Evolutionary conservation across 2,797 vertebrate genomes (phyloP).

Genomic region (Poeciliopsis presidionis): DNA sequence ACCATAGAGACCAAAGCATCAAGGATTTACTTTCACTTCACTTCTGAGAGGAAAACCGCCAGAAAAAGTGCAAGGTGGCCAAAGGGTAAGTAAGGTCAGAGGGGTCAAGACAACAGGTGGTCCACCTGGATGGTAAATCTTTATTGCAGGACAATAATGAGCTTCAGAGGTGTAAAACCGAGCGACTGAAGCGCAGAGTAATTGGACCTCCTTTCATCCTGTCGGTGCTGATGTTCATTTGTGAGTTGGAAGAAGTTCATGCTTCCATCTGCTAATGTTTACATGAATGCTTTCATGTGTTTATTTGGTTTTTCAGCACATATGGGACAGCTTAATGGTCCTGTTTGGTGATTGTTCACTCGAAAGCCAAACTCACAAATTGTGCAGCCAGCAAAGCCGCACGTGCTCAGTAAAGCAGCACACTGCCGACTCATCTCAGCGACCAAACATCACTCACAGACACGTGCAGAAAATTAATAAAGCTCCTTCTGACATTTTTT

Average conservation of each 20-base stretch:
- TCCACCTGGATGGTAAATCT: background rate
- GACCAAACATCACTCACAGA: slow-evolving; percentile 25
- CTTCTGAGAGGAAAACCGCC: background rate
- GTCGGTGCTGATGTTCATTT: background rate
- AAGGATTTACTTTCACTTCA: background rate
- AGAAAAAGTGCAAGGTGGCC: background rate
- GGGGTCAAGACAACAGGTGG: slow-evolving; percentile 1
- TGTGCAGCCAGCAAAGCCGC: slow-evolving; percentile 5
- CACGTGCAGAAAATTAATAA: slow-evolving; percentile 23
- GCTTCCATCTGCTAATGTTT: slow-evolving; percentile 25
- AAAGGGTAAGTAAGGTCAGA: background rate
- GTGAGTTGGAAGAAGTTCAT: slow-evolving; percentile 1
- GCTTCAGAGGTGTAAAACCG: background rate
- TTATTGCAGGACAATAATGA: background rate
- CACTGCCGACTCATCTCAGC: slow-evolving; percentile 34
- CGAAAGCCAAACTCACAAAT: slow-evolving; percentile 21
- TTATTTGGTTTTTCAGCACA: slow-evolving; percentile 17
- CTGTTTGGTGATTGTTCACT: slow-evolving; percentile 23
- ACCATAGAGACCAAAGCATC: too few species aligned
- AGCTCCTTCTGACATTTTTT: background rate
- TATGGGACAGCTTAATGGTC: slow-evolving; percentile 13
- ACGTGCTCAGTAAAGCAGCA: slow-evolving; percentile 27
- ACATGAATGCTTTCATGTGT: slow-evolving; percentile 19
- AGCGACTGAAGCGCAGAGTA: background rate
- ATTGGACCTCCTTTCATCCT: background rate